Evolutionary conservation across 2,888 invertebrate genomes (phyloP), one percentile per base, ranked within the genome.

Genomic region (Ctenicera cuprea): DNA sequence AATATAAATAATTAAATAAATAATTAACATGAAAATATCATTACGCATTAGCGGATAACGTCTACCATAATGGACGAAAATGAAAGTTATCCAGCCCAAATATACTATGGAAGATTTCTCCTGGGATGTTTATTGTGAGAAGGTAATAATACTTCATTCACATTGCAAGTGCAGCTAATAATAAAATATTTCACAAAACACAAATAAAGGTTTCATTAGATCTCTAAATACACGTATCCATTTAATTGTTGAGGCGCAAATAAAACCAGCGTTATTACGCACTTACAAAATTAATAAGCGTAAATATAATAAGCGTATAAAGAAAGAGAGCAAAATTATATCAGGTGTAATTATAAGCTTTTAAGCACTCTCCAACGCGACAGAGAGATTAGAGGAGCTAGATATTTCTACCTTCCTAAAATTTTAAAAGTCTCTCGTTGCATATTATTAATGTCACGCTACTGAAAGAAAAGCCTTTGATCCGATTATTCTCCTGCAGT

Each of bases 341-440:
- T 50, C 50, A 50, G 12, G 16, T 50, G 50, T 12, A 50, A 50
- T 50, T 50, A 50, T 50, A 22, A 50, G 50, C 50, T 50, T 50
- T 50, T 50, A 50, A 50, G 50, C 50, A 12, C 50, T 18, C 50
- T 50, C 9, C 50, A 22, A 22, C 50, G 22, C 50, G 50, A 22
- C 22, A 12, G 12, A 4, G 50, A 20, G 8, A 50, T 50, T 14
- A 50, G 20, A 50, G 12, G 22, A 33, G 33, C 26, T 33, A 33
- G 20, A 12, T 11, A 50, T 50, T 50, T 20, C 12, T 20, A 50
- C 20, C 12, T 11, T 20, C 50, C 12, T 43, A 14, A 43, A 43
- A 22, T 50, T 18, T 20, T 50, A 43, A 43, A 22, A 50, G 50
- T 22, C 5, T 22, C 50, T 5, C 22, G 50, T 50, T 20, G 18